Evolutionary conservation across 2,113 vertebrate species (phyloP), one percentile per base, ranked within the genome.

Genomic region (Gavialis gangeticus): DNA sequence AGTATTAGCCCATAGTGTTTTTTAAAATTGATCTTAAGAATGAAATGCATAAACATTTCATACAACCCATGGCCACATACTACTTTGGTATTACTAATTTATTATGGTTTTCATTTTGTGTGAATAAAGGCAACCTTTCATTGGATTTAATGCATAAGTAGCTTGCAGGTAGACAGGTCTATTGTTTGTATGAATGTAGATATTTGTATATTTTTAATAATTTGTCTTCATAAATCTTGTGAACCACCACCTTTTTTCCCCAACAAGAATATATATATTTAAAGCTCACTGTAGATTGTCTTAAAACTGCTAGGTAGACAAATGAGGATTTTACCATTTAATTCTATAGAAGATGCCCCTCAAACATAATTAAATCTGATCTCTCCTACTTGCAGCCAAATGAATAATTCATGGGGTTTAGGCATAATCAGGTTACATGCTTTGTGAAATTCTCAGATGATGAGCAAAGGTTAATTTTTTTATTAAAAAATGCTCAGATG

Each of bases 341-440:
- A 94, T 96, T 97, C 91, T 93, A 79, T 84, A 84, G 87, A 95
- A 96, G 96, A 88, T 96, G 75, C 55, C 89, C 91, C 92, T 96
- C 90, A 71, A 96, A 97, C 55, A 22, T 94, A 97, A 98, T 97
- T 97, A 97, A 97, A 95, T 96, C 82, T 94, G 92, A 87, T 97
- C 84, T 95, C 62, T 96, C 66, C 96, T 85, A 90, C 75, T 96
- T 96, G 95, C 78, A 93, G 94, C 85, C 64, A 28, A 86, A 97
- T 98, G 81, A 97, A 97, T 98, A 97, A 98, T 98, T 97, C 92
- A 97, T 95, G 13, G 34, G 1, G 2, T 95, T 96, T 88, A 92
- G 88, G 92, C 89, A 92, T 97, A 96, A 97, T 97, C 93, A 96
- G 93, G 92, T 94, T 95, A 85, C 27, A 88, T 85, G 91, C 82